These are phyloP conservation scores for Euphonia xanthogaster DNA, from an alignment of 2,797 vertebrate species.

Conservation along the genomic window DNA sequence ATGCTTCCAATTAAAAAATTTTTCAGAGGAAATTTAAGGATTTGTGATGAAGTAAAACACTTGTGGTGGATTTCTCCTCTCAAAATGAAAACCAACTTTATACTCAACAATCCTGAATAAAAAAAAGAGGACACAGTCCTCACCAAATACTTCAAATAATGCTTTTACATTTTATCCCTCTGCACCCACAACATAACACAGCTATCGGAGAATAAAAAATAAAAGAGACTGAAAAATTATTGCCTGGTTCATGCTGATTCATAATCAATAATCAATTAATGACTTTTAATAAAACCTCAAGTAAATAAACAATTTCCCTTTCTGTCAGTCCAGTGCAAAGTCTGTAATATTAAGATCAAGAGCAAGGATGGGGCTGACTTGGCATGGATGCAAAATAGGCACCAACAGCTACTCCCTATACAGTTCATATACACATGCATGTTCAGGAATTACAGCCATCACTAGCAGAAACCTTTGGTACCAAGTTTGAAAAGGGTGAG, in stretches of 20 bases:
- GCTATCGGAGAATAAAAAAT: background rate
- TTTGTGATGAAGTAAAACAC: background rate
- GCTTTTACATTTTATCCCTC: background rate
- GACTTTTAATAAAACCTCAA: background rate
- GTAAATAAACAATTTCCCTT: background rate
- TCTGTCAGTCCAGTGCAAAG: background rate
- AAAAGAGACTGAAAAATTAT: background rate
- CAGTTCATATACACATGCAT: background rate
- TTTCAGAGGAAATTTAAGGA: background rate
- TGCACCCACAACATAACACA: fast-evolving
- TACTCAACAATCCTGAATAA: background rate
- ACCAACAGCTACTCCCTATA: background rate
- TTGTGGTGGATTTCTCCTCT: background rate
- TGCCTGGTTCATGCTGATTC: background rate
- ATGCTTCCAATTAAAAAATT: background rate
- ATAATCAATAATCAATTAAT: background rate
- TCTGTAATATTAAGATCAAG: background rate
- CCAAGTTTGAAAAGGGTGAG: background rate
- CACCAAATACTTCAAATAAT: background rate
- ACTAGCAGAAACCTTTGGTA: background rate
- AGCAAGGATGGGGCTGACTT: background rate
- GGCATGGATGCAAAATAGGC: background rate
- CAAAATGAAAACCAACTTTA: background rate
- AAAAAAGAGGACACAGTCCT: background rate
- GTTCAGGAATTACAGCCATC: background rate